Evolutionary conservation across 92 coral and sea anemone species (phyloP), one percentile per base, ranked within the genome.

Genomic region (Pocillopora meandrina): DNA sequence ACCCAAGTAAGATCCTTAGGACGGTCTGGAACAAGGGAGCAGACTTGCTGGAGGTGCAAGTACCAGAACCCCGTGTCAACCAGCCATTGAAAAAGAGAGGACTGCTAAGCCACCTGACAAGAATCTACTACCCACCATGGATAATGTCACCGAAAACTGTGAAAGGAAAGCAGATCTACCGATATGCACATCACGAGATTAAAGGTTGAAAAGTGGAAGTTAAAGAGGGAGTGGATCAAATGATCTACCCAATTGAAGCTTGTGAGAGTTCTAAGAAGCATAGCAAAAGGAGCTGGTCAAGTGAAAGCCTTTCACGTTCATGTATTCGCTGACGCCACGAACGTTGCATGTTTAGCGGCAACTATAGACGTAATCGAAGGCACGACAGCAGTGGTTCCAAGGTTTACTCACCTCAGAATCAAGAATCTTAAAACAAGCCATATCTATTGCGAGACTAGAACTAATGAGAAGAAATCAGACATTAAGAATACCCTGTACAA

Each of bases 351-450:
- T 65, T 92, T 86, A 12, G 77, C 95, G 7, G 93, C 84, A 16
- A 62, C 93, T 33, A 86, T 92, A 9, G 92, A 91, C 10, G 90
- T 87, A 7, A 73, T 90, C 12, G 90, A 92, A 84, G 80, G 73
- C n/a, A 59, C 62, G n/a, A 72, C 90, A 23, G 90, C 89, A 76
- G 81, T 81, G 42, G 84, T 82, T 26, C 16, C 87, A 90, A 72
- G 92, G 96, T 26, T 65, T 90, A 21, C 78, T 92, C 71, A 90
- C 93, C 14, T 92, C 90, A n/a, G 90, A 92, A 55, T 90, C 92
- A 1, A 82, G 92, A 78, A 90, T 92, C 35, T 87, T 90, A 19
- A 92, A 92, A 73, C 92, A 87, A 58, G 87, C 85, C 87, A 87
- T 90, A 62, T 87, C 92, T 10, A 87, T 93, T 16, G 89, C 92